Base-by-base conservation (phyloP, 2,797 vertebrate genomes). In the Ptychobarbus kaznakovi region DNA sequence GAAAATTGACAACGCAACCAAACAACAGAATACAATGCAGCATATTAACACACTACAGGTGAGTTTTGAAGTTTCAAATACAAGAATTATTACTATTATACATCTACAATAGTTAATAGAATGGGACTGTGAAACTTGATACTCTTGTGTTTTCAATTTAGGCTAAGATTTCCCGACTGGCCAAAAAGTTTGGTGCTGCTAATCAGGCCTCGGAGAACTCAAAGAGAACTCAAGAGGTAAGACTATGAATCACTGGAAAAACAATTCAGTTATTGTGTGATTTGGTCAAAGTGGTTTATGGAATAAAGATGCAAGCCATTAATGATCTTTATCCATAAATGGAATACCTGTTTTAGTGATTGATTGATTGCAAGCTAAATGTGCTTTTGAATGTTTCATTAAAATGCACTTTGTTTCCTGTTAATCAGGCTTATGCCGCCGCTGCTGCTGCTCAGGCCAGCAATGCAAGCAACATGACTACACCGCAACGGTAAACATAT, bases 101-200 rank as follows among this genome's bases (percentile, higher is more conserved):
- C 49, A 22, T 28, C n/a, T 11, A 18, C 28, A 78, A 42, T 78
- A 18, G 28, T 18, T 28, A 13, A 63, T 25, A 28, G 22, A 12
- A 2, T 32, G 15, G 63, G 3, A 66, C 63, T 18, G 15, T 66
- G 6, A 65, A 65, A 66, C 16, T n/a, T 12, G 38, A 80, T 12
- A 79, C 35, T 3, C 25, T 75, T 75, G 61, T 61, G 53, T 25
- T 61, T 85, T 38, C 72, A 16, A 91, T 92, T 88, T 74, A 99
- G 98, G 96, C 97, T 91, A 99, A 99, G 94, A 96, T 99, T 80
- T 91, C 96, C 7, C 96, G 97, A 86, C 93, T 99, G 87, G 94
- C 96, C 44, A 99, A 99, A 93, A 97, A 97, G 61, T 97, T 98
- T 93, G 98, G 97, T 92, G 97, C 97, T 90, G 96, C 95, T 83